A percentile compares a stretch with the other conserved stretches of the same genome.
phyloP scores from a whole-genome alignment of 2,113 vertebrate species.

The Phaethornis superciliosus region DNA sequence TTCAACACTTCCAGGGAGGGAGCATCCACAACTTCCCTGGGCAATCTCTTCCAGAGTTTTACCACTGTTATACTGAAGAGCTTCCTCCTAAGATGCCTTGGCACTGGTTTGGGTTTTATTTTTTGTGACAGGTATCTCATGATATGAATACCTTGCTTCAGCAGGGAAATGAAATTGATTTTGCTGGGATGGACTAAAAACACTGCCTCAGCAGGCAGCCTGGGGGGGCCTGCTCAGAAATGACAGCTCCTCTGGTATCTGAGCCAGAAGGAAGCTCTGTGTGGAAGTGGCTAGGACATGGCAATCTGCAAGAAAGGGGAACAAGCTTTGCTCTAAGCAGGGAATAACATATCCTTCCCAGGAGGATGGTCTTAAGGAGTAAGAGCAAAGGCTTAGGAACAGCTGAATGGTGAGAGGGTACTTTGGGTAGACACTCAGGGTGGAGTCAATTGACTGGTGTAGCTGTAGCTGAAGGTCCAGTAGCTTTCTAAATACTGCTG shows the following conservation, averaged over 20 bases:
- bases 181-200: background rate
- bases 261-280: background rate
- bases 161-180: background rate
- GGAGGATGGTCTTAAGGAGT: background rate
- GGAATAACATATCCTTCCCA: background rate
- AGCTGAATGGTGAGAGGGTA: background rate
- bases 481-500: background rate
- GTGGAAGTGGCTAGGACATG: background rate
- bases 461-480: background rate
- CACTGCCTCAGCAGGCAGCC: no score
- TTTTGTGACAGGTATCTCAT: background rate
- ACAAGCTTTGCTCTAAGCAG: background rate
- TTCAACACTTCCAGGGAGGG: no score
- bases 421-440: background rate
- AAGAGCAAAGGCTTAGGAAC: background rate
- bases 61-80: no score
- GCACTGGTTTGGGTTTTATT: background rate
- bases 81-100: background rate
- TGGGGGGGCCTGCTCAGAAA: background rate
- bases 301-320: background rate
- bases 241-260: background rate
- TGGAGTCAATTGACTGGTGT: background rate
- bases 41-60: no score
- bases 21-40: no score
- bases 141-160: background rate